phyloP scores from a whole-genome alignment of 2,888 invertebrate genomes.

The Trichogramma evanescens region DNA sequence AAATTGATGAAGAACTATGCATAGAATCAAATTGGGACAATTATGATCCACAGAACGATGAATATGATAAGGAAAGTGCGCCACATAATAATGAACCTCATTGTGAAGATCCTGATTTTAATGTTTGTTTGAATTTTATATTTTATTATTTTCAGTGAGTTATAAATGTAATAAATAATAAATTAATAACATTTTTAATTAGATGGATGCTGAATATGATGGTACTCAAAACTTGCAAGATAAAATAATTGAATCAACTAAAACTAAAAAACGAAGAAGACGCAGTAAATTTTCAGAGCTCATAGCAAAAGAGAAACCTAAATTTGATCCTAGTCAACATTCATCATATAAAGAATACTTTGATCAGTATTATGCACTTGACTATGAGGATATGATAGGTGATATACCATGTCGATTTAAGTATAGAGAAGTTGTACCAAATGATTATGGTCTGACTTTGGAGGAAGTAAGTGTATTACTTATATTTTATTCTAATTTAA shows the following conservation, averaged over 20 bases:
- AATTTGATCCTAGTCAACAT: constrained; percentile 67
- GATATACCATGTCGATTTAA: constrained; percentile 88
- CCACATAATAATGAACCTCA: constrained; percentile 49
- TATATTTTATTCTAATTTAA: not conserved
- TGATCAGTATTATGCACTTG: constrained; percentile 90
- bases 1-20: constrained; percentile 67
- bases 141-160: not conserved
- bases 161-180: not conserved
- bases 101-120: constrained; percentile 77
- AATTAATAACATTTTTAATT: not conserved
- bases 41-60: constrained; percentile 50
- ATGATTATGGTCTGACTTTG: constrained; percentile 81
- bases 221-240: constrained; percentile 49
- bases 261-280: constrained; percentile 57
- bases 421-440: constrained; percentile 81
- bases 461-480: constrained; percentile 67
- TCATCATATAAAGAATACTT: constrained; percentile 80
- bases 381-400: constrained; percentile 92
- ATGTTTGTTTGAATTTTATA: constrained; percentile 49
- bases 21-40: constrained; percentile 63
- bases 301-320: constrained; percentile 70
- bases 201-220: constrained; percentile 88
- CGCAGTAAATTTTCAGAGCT: constrained; percentile 73
- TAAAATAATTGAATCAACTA: constrained; percentile 55
- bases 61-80: constrained; percentile 34